Evolutionary conservation across 2,797 vertebrate genomes (phyloP), one percentile per base, ranked within the genome.

Genomic region (Galagoides demidoff): DNA sequence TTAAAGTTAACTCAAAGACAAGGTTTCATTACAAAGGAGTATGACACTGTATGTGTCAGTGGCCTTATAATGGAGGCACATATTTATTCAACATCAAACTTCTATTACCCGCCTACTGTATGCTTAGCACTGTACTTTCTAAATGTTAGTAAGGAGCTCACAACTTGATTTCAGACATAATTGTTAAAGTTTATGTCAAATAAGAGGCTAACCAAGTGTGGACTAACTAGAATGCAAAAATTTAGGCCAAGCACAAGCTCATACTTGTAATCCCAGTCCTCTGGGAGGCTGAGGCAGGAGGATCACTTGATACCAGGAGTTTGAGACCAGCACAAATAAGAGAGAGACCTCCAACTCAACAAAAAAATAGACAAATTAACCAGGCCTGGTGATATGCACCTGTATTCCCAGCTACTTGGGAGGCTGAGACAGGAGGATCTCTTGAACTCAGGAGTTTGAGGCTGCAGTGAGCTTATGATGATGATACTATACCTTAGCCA

Each of bases 1-100:
- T 57, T 70, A 2, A 90, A 70, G 49, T 45, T 85, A 82, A n/a
- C 64, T 92, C 43, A 70, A 52, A 89, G 63, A 37, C 31, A 93
- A 34, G 29, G 52, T 63, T 96, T 82, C 71, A 37, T 81, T 79
- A 79, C 14, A 68, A 93, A 68, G 22, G 49, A 66, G 23, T 57
- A 23, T 71, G 23, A 64, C 64, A 37, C 19, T 81, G 27, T 66
- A 64, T 2, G 4, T 19, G 20, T 76, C 61, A 70, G 49, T 66
- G 52, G 52, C 57, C 31, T 71, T 77, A 17, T 45, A 31, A 34
- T 20, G 63, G 39, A 89, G 43, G 20, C 3, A 25, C 1, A 64
- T 22, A 39, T 31, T 86, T 23, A 61, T 70, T 81, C 52, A 61
- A 45, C 19, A 49, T 17, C 39, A 63, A 43, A 66, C 16, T 49